Evolutionary conservation across 2,888 invertebrate genomes (phyloP), one percentile per base, ranked within the genome.

Genomic region (Nipponacmea schrenckii): DNA sequence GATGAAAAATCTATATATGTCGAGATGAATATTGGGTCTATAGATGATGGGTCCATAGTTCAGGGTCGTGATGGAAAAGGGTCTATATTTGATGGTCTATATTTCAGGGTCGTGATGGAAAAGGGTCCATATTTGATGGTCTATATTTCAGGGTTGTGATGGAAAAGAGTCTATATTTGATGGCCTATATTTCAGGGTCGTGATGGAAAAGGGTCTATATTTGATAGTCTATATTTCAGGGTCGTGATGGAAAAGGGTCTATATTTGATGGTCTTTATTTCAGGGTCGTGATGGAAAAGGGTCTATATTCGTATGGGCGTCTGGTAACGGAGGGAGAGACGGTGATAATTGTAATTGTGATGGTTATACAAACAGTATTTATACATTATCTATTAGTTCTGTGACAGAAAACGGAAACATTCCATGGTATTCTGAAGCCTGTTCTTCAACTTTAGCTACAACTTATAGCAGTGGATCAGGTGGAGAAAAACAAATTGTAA

Each of bases 231-330:
- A 31, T 31, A 98, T 98, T 0, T 97, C 97, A 0, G 98, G 98
- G 56, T 99, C 99, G 89, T 98, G 98, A 2, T 98, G 98, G 0
- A 92, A 96, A 64, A 96, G 97, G 86, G 93, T 80, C 17, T 89
- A 89, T 80, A 97, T 97, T 89, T 99, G 99, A 98, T 39, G 10
- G 8, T 39, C 7, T 39, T 8, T 39, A 15, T 75, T 77, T 62
- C 79, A 95, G 94, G 97, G 97, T 73, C 94, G 98, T 8, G 92
- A 92, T 78, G 97, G 97, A 45, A 94, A 95, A 89, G 98, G 98
- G 15, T 98, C 97, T 27, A 98, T 99, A 83, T 99, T 97, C 90
- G 95, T 99, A 1, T 99, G 98, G 98, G 98, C 98, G 0, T 97
- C 97, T 0, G 98, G 98, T 62, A 99, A 99, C 89, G 98, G 98